Evolutionary conservation across 2,888 invertebrate species (phyloP), one percentile per base, ranked within the genome.

Genomic region (Macropis europaea): DNA sequence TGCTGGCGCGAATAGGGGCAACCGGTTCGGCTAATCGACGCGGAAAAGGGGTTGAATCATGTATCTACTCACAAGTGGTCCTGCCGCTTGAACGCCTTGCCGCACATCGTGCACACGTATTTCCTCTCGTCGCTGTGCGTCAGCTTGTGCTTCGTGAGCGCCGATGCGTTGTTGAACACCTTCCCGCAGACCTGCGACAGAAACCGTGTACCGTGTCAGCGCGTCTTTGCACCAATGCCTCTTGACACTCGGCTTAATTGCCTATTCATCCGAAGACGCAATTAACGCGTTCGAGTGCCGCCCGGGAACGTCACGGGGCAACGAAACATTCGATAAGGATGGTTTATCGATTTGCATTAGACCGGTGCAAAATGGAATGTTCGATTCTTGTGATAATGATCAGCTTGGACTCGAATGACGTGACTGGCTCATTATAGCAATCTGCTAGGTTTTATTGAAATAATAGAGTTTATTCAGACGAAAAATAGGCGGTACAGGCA

Each of bases 61-160:
- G n/a, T 24, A 56, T 64, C 61, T 90, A 95, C 97, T 97, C 92
- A 98, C 97, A 99, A 94, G 92, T 99, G 98, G 92, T 99, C 99
- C 92, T 99, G 98, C 90, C 99, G 93, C 92, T 99, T 99, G 93
- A 99, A 99, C 82, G 98, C 98, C 92, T 99, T 99, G 78, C 97
- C 95, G 91, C 99, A 99, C 90, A 98, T 96, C 88, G 94, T 94
- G 91, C 99, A 99, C 81, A 97, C 96, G 91, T 98, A 98, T 91
- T 97, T 97, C 86, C 99, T 92, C 90, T 99, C 99, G 91, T 99
- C 98, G 91, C 98, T 98, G 92, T 99, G 99, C 81, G 98, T 99
- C 90, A 99, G 93, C 91, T 98, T 98, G 93, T 97, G 97, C 91
- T 97, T 98, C 84, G 97, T 98, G 88, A 99, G 93, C 76, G 98